Evolutionary conservation across 1,140 invertebrate genomes (phyloP).

Genomic region (Drosophila teissieri): DNA sequence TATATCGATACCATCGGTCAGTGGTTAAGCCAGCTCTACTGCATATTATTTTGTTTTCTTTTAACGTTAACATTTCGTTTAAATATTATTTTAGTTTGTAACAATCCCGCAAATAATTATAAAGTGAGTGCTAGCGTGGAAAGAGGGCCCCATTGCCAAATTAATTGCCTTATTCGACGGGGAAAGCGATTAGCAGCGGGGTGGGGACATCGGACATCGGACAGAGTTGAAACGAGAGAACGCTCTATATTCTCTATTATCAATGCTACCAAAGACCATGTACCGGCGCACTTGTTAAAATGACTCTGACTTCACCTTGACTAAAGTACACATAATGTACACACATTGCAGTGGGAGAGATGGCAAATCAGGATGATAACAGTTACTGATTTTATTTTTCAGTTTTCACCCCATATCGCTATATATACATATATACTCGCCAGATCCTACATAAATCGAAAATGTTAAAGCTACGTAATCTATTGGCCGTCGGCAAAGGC

Average conservation of each 20-base stretch:
- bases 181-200: neutral
- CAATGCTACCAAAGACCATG: conserved; percentile 13
- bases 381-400: conserved; percentile 47
- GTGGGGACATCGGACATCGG: conserved; percentile 5
- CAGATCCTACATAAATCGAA: conserved; percentile 26
- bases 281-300: conserved; percentile 46
- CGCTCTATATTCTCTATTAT: conserved; percentile 6
- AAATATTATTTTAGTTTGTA: conserved; percentile 15
- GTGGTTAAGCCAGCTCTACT: conserved; percentile 5
- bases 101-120: conserved; percentile 21
- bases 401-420: conserved; percentile 43
- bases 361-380: conserved; percentile 57
- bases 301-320: conserved; percentile 81
- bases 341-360: conserved; percentile 32
- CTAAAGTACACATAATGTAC: conserved; percentile 65
- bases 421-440: conserved; percentile 19
- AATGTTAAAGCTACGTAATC: conserved; percentile 76
- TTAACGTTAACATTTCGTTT: conserved; percentile 59
- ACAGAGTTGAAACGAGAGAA: conserved; percentile 20
- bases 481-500: conserved; percentile 44
- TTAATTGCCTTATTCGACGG: no score
- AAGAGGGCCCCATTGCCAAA: no score
- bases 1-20: conserved; percentile 2
- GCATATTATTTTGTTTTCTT: conserved; percentile 71
- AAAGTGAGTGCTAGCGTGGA: conserved; percentile 38